A percentile compares a stretch with the other conserved stretches of the same genome.
phyloP scores from a whole-genome alignment of 1,140 invertebrate species.

The Zaprionus inermis region DNA sequence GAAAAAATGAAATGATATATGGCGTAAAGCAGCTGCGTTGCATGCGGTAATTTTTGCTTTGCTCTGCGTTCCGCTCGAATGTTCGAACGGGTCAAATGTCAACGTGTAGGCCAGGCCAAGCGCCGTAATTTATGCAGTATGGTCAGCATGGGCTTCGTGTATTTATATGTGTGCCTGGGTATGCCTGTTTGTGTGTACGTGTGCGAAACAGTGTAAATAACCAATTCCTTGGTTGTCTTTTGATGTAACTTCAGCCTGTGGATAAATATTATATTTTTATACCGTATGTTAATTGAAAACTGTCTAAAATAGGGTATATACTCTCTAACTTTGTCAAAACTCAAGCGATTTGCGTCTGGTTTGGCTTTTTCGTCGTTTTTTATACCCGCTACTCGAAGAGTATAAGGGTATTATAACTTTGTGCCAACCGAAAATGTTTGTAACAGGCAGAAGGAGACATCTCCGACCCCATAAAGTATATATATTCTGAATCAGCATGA shows the following conservation, averaged over 20 bases:
- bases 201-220: conserved; percentile 56
- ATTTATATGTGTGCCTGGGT: conserved; percentile 3
- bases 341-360: background rate
- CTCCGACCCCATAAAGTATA: too few species aligned
- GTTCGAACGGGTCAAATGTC: conserved; percentile 58
- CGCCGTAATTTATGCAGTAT: conserved; percentile 65
- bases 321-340: background rate
- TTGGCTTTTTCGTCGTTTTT: conserved; percentile 24
- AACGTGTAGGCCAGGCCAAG: conserved; percentile 40
- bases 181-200: too few species aligned
- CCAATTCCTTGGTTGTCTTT: conserved; percentile 55
- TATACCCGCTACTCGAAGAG: too few species aligned
- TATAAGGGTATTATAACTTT: too few species aligned
- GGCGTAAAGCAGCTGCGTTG: conserved; percentile 58
- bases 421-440: too few species aligned
- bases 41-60: conserved; percentile 56
- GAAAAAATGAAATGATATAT: background rate
- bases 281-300: background rate
- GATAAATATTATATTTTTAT: conserved; percentile 47
- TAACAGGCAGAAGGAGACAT: too few species aligned
- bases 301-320: background rate
- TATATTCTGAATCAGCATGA: too few species aligned
- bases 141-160: conserved; percentile 4
- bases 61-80: conserved; percentile 22
- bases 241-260: conserved; percentile 33